Conservation (phyloP, 2,113 vertebrate species). For the Natator depressus region DNA sequence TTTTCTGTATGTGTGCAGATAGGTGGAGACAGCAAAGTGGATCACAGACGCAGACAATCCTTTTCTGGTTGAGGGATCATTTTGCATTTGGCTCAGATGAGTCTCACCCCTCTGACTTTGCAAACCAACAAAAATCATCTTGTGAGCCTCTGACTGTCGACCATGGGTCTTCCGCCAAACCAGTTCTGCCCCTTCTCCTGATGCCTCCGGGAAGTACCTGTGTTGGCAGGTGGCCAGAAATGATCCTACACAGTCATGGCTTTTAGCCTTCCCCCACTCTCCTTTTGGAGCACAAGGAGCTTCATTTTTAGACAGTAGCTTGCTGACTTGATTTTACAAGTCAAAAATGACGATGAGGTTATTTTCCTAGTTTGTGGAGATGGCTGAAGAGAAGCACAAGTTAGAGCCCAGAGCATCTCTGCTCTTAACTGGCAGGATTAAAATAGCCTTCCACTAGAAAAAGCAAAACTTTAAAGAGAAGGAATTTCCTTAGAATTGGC, state of each 20-base stretch:
- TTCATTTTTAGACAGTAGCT: neutral
- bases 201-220: neutral
- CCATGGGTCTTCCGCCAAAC: neutral
- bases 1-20: neutral
- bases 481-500: neutral
- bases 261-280: neutral
- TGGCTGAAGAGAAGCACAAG: neutral
- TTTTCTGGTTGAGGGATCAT: neutral
- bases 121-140: neutral
- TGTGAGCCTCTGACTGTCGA: neutral
- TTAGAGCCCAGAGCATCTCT: neutral
- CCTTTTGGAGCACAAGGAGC: neutral
- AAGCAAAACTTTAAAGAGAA: neutral
- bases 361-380: neutral
- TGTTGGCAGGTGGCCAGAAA: neutral
- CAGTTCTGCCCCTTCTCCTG: neutral
- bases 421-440: neutral
- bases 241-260: fast-evolving
- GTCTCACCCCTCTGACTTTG: neutral
- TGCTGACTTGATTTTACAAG: neutral
- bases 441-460: neutral
- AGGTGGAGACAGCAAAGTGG: neutral
- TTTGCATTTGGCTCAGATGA: neutral
- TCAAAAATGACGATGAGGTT: neutral
- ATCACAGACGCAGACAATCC: too few species aligned